Evolutionary conservation across 1,140 invertebrate genomes (phyloP), one percentile per base, ranked within the genome.

Genomic region (Leptinotarsa undecemlineata): DNA sequence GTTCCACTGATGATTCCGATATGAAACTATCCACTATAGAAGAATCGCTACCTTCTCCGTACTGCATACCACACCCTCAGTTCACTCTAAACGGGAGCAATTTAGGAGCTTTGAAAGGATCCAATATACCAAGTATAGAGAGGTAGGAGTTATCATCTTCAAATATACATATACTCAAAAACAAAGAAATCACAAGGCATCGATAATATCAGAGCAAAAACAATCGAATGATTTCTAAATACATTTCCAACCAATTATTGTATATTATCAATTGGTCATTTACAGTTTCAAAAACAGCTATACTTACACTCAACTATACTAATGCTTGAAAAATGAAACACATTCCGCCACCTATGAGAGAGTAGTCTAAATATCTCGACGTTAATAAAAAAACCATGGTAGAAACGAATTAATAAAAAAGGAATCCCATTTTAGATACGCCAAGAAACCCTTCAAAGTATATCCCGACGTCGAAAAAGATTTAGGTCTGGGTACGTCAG

Each of bases 401-500:
- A 42, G 33, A 42, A 42, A 42, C 33, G 33, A 42, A 42, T 42
- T 8, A 42, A 42, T 42, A 11, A 42, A 42, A 42, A 42, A 42
- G 2, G 8, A 11, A 42, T 42, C 8, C 2, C 6, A 11, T 42
- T 42, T 42, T 3, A 74, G 75, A 60, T 81, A 78, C 61, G 67
- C 48, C 0, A 83, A 80, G 13, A 80, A 81, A 64, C 62, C 86
- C 47, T 90, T 89, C 63, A 91, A 91, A 82, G 87, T 87, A 3
- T 90, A 89, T 82, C 85, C 88, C 47, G 68, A 85, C 79, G 83
- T 90, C 48, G 95, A 97, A 48, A 93, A 95, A 84, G 95, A 97
- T 84, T 87, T 93, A 3, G 95, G 95, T 0, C 85, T 97, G 0
- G 95, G 95, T 0, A 96, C 95, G 4, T 96, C 94, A 1, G 93